Evolutionary conservation across 2,797 vertebrate genomes (phyloP).

Genomic region (Malurus splendens): DNA sequence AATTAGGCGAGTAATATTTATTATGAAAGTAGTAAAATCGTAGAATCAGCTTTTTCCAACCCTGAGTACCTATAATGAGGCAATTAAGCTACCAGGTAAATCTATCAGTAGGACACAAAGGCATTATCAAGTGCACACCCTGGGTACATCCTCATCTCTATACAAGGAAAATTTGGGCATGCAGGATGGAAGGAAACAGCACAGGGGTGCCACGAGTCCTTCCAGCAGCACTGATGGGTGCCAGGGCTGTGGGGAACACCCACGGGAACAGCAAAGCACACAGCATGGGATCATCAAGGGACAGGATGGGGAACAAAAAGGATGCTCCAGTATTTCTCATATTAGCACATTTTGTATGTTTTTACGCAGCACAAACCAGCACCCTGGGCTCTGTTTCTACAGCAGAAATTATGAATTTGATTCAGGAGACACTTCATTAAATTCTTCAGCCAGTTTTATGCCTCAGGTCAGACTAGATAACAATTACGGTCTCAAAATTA

Average conservation of each 20-base stretch:
- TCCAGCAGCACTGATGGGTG: background rate
- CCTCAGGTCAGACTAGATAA: background rate
- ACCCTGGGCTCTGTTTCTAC: background rate
- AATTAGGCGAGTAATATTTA: background rate
- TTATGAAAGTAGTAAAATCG: background rate
- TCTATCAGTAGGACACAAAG: background rate
- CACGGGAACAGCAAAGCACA: background rate
- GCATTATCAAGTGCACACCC: background rate
- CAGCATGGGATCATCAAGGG: background rate
- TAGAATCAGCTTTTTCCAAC: background rate
- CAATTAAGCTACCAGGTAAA: background rate
- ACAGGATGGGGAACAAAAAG: background rate
- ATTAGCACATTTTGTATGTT: background rate
- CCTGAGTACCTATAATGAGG: background rate
- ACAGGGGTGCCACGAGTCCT: background rate
- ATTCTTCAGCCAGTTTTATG: background rate
- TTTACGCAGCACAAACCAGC: background rate
- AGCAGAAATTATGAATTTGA: background rate
- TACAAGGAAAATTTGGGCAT: background rate
- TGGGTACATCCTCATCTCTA: background rate
- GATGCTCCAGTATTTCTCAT: background rate
- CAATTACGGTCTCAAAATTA: conserved; percentile 4
- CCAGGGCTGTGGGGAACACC: background rate
- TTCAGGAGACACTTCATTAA: background rate
- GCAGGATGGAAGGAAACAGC: background rate